Percentiles rank a stretch among this genome's conserved stretches.
Evolutionary conservation across 2,113 vertebrate genomes (phyloP).

Genomic region (Reinhardtius hippoglossoides): DNA sequence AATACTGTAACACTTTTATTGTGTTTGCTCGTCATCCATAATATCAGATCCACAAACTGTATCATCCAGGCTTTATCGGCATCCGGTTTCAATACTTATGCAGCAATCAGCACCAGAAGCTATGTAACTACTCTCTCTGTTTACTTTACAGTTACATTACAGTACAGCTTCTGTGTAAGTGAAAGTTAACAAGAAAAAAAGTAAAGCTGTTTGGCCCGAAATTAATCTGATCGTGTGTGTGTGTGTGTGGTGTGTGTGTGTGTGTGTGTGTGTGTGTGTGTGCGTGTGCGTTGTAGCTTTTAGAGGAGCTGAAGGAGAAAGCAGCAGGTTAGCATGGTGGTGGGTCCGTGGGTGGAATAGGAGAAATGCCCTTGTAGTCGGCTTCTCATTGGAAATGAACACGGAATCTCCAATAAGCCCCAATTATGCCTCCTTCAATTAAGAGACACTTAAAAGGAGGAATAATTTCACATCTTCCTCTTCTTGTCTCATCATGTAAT

Average conservation of each 20-base stretch:
- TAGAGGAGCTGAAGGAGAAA: background rate
- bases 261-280: background rate
- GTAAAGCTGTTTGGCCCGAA: background rate
- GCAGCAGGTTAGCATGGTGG: conserved; percentile 9
- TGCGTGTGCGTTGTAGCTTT: background rate
- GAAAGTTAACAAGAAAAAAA: background rate
- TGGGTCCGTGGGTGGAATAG: conserved; percentile 12
- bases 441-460: conserved; percentile 70
- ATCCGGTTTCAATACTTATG: too few relatives aligned
- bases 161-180: too few relatives aligned
- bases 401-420: conserved; percentile 66
- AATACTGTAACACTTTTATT: too few relatives aligned
- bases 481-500: conserved; percentile 73
- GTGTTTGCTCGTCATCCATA: too few relatives aligned
- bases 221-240: background rate
- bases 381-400: conserved; percentile 71
- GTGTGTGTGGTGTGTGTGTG: background rate
- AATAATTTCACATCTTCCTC: conserved; percentile 62
- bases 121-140: background rate
- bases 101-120: too few relatives aligned
- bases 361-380: conserved; percentile 11
- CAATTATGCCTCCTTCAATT: conserved; percentile 75
- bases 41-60: too few relatives aligned
- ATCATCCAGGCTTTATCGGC: too few relatives aligned
- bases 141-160: background rate